Conservation (phyloP, 2,888 invertebrate species). For the Heliconius sara region DNA sequence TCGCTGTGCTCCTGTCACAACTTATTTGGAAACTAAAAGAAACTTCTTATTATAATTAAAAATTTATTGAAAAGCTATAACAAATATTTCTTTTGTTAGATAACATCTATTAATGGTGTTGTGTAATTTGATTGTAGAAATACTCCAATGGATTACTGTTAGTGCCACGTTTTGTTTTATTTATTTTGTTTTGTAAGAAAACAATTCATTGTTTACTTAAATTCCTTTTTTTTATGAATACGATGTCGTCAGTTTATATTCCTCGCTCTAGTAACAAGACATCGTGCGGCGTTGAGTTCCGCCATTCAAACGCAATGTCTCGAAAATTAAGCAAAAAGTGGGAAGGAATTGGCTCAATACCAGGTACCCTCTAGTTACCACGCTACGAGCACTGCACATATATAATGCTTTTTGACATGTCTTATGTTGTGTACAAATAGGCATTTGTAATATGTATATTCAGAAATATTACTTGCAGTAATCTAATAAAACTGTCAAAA, state of each 20-base stretch:
- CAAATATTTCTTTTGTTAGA: constrained; percentile 25
- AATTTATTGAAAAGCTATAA: constrained; percentile 4
- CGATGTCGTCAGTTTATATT: too few relatives aligned
- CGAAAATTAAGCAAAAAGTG: background rate
- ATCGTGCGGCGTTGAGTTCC: background rate
- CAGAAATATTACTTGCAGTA: too few relatives aligned
- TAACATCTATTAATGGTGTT: constrained; percentile 27
- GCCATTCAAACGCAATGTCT: background rate
- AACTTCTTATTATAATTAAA: background rate
- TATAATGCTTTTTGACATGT: too few relatives aligned
- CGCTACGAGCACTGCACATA: too few relatives aligned
- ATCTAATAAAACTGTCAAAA: too few relatives aligned
- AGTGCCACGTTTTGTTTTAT: background rate
- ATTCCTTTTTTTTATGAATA: background rate
- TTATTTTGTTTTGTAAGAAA: background rate
- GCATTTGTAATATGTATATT: too few relatives aligned
- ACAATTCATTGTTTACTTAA: background rate
- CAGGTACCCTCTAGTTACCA: too few relatives aligned
- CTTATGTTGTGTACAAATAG: too few relatives aligned
- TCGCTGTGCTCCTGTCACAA: too few relatives aligned
- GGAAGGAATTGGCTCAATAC: too few relatives aligned
- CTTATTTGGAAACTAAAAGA: background rate
- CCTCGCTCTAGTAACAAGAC: background rate
- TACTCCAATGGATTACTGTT: constrained; percentile 12
- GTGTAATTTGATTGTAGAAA: constrained; percentile 25